Percentiles rank a stretch among this genome's conserved stretches.
Conservation (phyloP, 2,113 vertebrate species). For the Hiodon alosoides region DNA sequence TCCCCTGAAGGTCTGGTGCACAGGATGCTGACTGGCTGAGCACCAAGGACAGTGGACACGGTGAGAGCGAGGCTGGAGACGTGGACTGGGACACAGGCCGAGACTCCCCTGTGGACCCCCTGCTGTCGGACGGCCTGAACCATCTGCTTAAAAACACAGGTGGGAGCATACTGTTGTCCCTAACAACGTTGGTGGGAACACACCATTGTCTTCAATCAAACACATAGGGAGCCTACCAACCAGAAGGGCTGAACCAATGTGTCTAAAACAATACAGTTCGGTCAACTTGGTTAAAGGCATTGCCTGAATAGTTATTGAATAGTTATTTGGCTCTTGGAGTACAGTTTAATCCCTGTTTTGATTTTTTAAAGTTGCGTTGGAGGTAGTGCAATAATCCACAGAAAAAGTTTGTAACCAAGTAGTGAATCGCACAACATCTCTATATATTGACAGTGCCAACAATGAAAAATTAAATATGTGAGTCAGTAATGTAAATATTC, state of each 20-base stretch:
- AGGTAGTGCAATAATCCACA: no score
- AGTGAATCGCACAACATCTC: no score
- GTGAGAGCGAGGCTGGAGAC: conserved; percentile 77
- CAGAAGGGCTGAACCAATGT: neutral
- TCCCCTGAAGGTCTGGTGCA: conserved; percentile 57
- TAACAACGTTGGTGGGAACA: neutral
- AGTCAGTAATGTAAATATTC: no score
- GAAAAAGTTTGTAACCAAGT: no score
- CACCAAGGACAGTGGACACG: conserved; percentile 76
- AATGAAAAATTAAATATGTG: no score
- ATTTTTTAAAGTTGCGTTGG: no score
- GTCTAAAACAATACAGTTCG: neutral
- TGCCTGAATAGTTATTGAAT: no score
- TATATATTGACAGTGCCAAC: no score
- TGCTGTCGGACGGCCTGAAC: conserved; percentile 76
- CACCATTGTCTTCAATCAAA: neutral
- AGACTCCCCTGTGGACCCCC: conserved; percentile 71
- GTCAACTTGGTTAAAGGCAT: neutral
- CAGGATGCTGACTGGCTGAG: conserved; percentile 76
- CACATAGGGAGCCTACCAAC: neutral
- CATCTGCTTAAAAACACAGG: conserved; percentile 72
- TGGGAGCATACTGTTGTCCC: conserved; percentile 39
- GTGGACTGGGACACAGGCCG: conserved; percentile 67
- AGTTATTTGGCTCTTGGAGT: no score
- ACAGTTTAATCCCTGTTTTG: no score